phyloP scores from a whole-genome alignment of 2,888 invertebrate species.

The Fragum fragum region DNA sequence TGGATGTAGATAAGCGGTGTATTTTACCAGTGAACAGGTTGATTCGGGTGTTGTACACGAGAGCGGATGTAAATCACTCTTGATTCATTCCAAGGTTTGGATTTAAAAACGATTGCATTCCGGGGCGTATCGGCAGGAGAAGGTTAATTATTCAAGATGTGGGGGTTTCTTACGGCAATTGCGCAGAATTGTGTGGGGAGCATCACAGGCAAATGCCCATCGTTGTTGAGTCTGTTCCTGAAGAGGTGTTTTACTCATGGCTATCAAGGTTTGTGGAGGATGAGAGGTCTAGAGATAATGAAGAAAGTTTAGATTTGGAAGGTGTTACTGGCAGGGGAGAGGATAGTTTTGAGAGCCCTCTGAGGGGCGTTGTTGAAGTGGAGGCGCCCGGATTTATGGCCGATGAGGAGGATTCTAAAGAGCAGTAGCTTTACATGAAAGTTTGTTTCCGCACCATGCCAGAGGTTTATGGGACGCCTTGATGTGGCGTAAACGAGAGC shows the following conservation, averaged over 20 bases:
- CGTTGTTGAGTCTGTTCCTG: not conserved
- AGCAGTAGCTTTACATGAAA: too few species aligned
- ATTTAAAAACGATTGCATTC: constrained; percentile 20
- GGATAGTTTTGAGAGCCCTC: too few species aligned
- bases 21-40: not conserved
- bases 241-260: not conserved
- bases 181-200: constrained; percentile 5
- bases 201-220: constrained; percentile 12
- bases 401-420: too few species aligned
- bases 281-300: too few species aligned
- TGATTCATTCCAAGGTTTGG: constrained; percentile 22
- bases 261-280: not conserved
- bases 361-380: too few species aligned
- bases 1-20: constrained; percentile 24
- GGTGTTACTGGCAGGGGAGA: too few species aligned
- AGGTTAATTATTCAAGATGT: not conserved
- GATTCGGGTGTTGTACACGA: constrained; percentile 9
- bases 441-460: not conserved
- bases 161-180: not conserved
- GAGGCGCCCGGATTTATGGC: too few species aligned
- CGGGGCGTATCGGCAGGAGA: not conserved
- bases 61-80: constrained; percentile 10
- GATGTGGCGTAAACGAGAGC: not conserved
- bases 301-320: too few species aligned
- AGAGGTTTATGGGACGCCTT: not conserved